A percentile compares a stretch with the other conserved stretches of the same genome.
Conservation (phyloP, 2,888 invertebrate species). For the Hemicrepidius hirtus region DNA sequence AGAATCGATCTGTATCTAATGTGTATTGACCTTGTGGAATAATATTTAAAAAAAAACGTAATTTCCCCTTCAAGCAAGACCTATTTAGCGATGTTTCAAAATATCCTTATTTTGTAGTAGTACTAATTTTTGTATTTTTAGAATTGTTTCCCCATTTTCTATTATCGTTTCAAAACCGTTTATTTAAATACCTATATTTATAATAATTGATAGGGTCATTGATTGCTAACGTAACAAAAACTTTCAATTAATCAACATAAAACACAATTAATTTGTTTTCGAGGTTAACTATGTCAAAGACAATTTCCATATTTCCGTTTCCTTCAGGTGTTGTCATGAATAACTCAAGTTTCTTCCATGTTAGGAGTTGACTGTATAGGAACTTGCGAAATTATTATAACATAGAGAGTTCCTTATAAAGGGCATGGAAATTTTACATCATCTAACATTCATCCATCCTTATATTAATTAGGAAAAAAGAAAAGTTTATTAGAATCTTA, state of each 20-base stretch:
- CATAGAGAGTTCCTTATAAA: neutral
- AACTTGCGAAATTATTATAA: constrained; percentile 10
- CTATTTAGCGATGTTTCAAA: no score
- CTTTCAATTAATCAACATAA: constrained; percentile 22
- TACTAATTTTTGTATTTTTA: no score
- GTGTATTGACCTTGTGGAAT: no score
- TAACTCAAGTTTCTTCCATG: neutral
- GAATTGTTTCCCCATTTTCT: no score
- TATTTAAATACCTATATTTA: neutral
- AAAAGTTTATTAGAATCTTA: no score
- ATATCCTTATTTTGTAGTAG: no score
- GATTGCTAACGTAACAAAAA: constrained; percentile 2
- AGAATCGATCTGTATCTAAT: no score
- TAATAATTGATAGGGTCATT: constrained; percentile 11
- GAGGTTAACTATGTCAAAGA: constrained; percentile 32
- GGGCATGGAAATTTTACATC: neutral
- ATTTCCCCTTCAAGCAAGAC: no score
- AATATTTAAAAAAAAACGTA: no score
- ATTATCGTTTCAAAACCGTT: no score
- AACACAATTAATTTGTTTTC: constrained; percentile 14
- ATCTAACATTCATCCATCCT: neutral
- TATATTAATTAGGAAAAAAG: no score
- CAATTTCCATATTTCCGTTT: constrained; percentile 43
- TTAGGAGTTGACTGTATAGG: neutral
- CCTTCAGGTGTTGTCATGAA: constrained; percentile 25